Evolutionary conservation across 2,797 vertebrate species (phyloP).

Genomic region (Pseudochirops corinnae): DNA sequence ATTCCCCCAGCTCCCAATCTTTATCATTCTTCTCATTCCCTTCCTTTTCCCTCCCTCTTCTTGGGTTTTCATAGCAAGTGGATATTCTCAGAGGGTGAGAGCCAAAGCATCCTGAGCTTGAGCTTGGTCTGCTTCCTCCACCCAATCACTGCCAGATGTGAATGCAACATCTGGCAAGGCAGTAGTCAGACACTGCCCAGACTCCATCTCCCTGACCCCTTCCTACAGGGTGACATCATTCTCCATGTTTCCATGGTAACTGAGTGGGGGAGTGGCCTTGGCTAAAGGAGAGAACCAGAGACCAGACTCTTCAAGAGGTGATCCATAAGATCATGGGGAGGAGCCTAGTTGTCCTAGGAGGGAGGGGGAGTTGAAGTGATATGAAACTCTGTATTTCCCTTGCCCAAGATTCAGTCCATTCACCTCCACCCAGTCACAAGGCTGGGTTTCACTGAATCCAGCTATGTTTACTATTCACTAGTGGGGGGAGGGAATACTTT

Average conservation of each 20-base stretch:
- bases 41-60: not conserved
- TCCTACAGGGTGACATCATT: not conserved
- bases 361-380: not conserved
- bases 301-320: slow-evolving; percentile 56
- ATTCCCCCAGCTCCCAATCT: not conserved
- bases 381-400: not conserved
- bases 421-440: not conserved
- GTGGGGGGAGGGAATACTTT: not conserved
- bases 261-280: not conserved
- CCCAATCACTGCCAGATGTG: not conserved
- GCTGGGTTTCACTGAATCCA: not conserved
- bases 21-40: not conserved
- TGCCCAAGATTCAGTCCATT: not conserved
- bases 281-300: slow-evolving; percentile 63
- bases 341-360: not conserved
- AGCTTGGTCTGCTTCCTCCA: not conserved
- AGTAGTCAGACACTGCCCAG: not conserved
- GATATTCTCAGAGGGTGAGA: not conserved
- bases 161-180: not conserved
- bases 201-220: not conserved
- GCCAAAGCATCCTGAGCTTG: not conserved
- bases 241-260: not conserved
- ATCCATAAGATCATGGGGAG: slow-evolving; percentile 62
- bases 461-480: not conserved
- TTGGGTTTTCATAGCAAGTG: not conserved